Base-by-base conservation (phyloP, 2,113 vertebrate genomes). In the Podiceps cristatus region DNA sequence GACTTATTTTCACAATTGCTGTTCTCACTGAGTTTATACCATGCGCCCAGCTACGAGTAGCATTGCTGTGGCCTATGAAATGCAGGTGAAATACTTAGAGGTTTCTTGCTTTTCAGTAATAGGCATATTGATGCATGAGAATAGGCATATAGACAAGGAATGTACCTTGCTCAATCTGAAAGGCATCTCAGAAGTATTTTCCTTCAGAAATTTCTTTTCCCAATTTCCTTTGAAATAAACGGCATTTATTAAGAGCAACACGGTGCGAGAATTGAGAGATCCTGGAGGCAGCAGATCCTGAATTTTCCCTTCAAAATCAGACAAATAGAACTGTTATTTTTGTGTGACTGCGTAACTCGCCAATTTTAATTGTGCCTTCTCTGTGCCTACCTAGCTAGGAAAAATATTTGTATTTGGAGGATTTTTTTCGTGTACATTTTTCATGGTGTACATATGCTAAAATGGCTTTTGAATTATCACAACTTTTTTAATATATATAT, bases 171-270 rank as follows among this genome's bases (percentile, higher is more conserved):
- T 99, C 82, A 99, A 31, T 97, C 98, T 98, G 91, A 99, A 99
- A 28, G 98, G 95, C 96, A 7, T 82, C 98, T 99, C 94, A 98
- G 98, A 91, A 96, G 99, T 99, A 29, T 98, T 85, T 76, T 98
- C 77, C 33, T 79, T 95, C 45, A 96, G 35, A 94, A 99, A 99
- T 56, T 79, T 96, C 40, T 98, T 95, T 87, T 95, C 96, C 99
- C 99, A 99, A 22, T 94, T 98, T 78, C 99, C 99, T 97, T 99
- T 99, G 95, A 99, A 99, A 94, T 99, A 99, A 92, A 99, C 98
- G 50, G 99, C 99, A 17, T 99, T 99, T 90, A 99, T 99, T 81
- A 99, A 96, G 90, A 99, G 98, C 96, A 99, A 35, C 68, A 96
- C 97, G 2, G 99, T 99, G 80, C 0, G 19, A 91, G 8, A 55